Base-by-base conservation (phyloP, 2,888 invertebrate species). In the Euphydryas editha region DNA sequence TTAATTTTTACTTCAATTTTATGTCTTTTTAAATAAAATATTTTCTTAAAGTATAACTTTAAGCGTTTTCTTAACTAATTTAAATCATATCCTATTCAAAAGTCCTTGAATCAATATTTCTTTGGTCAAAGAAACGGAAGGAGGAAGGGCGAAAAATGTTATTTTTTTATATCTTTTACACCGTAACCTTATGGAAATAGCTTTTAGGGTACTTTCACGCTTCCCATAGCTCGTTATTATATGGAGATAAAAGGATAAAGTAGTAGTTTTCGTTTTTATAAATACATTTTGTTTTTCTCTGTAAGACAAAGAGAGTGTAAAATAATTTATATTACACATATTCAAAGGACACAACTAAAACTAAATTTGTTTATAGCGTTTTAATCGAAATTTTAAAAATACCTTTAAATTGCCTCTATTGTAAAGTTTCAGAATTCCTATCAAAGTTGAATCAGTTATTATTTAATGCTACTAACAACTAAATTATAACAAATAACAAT, bases 171-270 rank as follows among this genome's bases (percentile, higher is more conserved):
- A 62, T 66, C 54, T 58, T 62, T 66, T 54, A 46, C 62, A 46
- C 62, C 66, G 62, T 66, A 58, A 62, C 58, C 51, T 66, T 66
- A 66, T 66, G 62, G 54, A 62, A 66, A 66, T 66, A 54, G 58
- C 42, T 62, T 66, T 66, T 42, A 46, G 55, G 65, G 65, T 46
- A 65, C 65, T 18, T 55, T 55, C 10, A 51, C 21, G 60, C 51
- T 46, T 62, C 51, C 58, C 47, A 62, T 39, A 57, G 15, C 47
- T 59, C 59, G 44, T 56, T 60, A 60, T 30, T 49, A 55, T 30
- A 60, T 65, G 30, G 42, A 51, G 60, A 60, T 61, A 65, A 65
- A 65, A 49, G 65, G 56, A 57, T 65, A 56, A 65, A 39, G 17
- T 54, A 54, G n/a, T 10, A 17, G 20, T 42, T 58, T 66, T 55